A percentile compares a stretch with the other conserved stretches of the same genome.
These are phyloP conservation scores for Ophion costatus DNA, from an alignment of 2,888 invertebrate genomes.

Conservation along the genomic window DNA sequence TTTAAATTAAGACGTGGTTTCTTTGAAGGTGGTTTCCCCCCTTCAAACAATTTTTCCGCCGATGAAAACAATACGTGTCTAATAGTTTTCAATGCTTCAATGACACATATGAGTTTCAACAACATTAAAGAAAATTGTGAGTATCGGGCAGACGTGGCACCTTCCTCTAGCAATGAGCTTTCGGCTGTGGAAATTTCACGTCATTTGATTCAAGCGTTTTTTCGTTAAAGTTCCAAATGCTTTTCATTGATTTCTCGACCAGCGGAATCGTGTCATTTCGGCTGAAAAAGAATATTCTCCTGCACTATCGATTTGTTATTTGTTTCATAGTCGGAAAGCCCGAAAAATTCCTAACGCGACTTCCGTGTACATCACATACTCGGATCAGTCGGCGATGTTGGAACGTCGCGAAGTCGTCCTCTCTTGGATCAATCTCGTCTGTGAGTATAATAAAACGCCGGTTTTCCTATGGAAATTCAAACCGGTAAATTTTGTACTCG, in stretches of 20 bases:
- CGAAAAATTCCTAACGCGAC: constrained; percentile 67
- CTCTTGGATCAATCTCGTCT: constrained; percentile 75
- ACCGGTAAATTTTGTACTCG: background rate
- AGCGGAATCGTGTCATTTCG: too few relatives aligned
- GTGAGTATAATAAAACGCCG: constrained; percentile 65
- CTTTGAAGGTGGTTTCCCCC: too few relatives aligned
- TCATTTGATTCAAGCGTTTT: background rate
- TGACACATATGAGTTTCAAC: too few relatives aligned
- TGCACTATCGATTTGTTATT: background rate
- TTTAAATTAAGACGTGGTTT: too few relatives aligned
- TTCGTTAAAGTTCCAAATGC: background rate
- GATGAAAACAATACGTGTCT: too few relatives aligned
- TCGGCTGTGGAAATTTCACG: too few relatives aligned
- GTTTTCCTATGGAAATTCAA: background rate
- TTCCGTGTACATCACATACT: constrained; percentile 72
- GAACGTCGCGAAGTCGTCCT: constrained; percentile 73
- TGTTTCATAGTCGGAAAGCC: constrained; percentile 67
- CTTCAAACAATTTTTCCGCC: too few relatives aligned
- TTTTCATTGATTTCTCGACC: background rate
- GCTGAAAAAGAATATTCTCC: too few relatives aligned
- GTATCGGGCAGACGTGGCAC: too few relatives aligned
- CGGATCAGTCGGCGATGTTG: constrained; percentile 69
- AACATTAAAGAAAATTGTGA: too few relatives aligned
- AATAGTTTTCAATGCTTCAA: too few relatives aligned
- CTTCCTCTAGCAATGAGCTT: too few relatives aligned